Percentiles rank a stretch among this genome's conserved stretches.
Evolutionary conservation across 2,113 vertebrate genomes (phyloP).

Genomic region (Rhineura floridana): DNA sequence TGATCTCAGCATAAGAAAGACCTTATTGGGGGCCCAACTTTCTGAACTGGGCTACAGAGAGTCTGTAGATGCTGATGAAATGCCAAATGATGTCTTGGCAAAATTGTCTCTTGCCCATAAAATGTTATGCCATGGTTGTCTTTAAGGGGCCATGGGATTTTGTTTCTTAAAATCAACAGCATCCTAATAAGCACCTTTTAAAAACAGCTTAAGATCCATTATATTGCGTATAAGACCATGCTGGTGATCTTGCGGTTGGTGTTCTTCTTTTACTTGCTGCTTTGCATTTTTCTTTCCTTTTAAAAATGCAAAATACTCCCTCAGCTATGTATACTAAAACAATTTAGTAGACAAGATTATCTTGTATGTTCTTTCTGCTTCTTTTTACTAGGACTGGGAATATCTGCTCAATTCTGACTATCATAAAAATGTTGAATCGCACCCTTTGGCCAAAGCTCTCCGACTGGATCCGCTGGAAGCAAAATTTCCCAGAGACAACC

Average conservation of each 20-base stretch:
- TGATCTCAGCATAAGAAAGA: neutral
- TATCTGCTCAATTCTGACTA: slow-evolving; percentile 91
- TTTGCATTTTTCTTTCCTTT: neutral
- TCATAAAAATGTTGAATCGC: slow-evolving; percentile 85
- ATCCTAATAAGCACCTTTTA: neutral
- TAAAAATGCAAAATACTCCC: neutral
- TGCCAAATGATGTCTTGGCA: neutral
- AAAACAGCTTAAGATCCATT: neutral
- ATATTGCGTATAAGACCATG: too few species aligned
- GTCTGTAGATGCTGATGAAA: neutral
- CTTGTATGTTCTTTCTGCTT: slow-evolving; percentile 2
- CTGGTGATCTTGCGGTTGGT: neutral
- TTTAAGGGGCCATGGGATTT: neutral
- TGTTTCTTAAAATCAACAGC: neutral
- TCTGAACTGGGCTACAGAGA: neutral
- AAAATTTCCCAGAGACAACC: slow-evolving; percentile 66
- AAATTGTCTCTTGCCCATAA: neutral
- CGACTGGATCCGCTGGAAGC: slow-evolving; percentile 72
- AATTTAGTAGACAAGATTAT: neutral
- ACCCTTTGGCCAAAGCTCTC: slow-evolving; percentile 78
- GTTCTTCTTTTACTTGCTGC: neutral
- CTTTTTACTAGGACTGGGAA: slow-evolving; percentile 87
- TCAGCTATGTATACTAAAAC: neutral
- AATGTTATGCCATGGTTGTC: neutral
- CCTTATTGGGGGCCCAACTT: neutral